Conservation (phyloP, 2,888 invertebrate species). For the Hetaerina titia region DNA sequence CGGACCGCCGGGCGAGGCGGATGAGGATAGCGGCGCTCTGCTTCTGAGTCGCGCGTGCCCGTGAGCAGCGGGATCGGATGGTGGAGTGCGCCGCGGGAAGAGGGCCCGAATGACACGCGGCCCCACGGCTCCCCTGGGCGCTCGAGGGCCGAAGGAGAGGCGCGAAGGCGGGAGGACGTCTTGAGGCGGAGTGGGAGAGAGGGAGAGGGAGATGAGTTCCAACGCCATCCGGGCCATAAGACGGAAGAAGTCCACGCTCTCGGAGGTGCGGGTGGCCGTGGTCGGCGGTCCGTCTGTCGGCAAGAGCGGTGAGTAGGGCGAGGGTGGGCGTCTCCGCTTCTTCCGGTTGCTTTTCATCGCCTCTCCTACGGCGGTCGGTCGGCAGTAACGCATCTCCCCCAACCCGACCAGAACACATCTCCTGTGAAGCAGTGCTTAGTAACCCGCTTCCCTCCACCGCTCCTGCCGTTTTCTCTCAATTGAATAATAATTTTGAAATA, state of each 20-base stretch:
- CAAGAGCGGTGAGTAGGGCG: conserved; percentile 88
- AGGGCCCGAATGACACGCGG: neutral
- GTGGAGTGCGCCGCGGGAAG: neutral
- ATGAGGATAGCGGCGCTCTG: neutral
- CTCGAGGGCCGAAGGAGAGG: neutral
- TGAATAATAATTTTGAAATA: too few species aligned
- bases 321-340: neutral
- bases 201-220: conserved; percentile 76
- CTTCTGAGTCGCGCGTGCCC: neutral
- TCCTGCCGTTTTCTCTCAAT: neutral
- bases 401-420: neutral
- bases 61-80: neutral
- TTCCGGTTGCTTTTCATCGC: neutral
- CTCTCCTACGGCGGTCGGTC: neutral
- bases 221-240: conserved; percentile 88
- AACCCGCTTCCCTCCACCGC: neutral
- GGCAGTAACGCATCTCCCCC: neutral
- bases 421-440: neutral
- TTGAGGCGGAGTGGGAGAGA: neutral
- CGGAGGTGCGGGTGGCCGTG: conserved; percentile 94
- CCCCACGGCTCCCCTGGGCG: conserved; percentile 15
- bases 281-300: conserved; percentile 94
- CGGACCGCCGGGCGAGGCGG: neutral
- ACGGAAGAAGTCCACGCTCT: conserved; percentile 92
- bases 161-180: neutral